phyloP scores from a whole-genome alignment of 1,140 invertebrate species.

The Hormaphis cornu region DNA sequence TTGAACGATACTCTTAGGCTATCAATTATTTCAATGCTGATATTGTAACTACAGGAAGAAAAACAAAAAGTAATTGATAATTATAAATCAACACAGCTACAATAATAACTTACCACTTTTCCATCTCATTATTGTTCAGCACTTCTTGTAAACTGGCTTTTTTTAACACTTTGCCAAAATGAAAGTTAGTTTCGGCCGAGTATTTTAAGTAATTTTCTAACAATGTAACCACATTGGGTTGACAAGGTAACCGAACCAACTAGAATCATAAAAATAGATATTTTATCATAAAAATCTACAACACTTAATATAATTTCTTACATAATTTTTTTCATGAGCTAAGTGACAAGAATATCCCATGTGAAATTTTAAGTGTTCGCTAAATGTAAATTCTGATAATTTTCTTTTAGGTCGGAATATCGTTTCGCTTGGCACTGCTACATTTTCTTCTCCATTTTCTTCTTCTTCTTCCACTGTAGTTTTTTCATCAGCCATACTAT shows the following conservation, averaged over 20 bases:
- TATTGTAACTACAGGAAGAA: background rate
- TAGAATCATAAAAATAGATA: background rate
- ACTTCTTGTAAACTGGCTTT: background rate
- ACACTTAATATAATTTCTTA: background rate
- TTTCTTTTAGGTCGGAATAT: conserved; percentile 10
- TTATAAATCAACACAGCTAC: background rate
- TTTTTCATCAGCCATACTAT: no score
- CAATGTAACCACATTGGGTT: conserved; percentile 22
- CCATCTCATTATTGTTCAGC: background rate
- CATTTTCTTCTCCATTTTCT: background rate
- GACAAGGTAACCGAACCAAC: conserved; percentile 18
- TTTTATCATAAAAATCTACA: background rate
- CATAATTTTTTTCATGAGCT: conserved; percentile 3
- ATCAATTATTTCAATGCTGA: conserved; percentile 21
- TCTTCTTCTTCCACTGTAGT: conserved; percentile 8
- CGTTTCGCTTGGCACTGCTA: conserved; percentile 2
- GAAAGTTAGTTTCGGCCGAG: conserved; percentile 4
- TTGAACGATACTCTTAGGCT: conserved; percentile 13
- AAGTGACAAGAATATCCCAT: conserved; percentile 9
- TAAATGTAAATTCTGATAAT: conserved; percentile 5
- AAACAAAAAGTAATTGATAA: background rate
- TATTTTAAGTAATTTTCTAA: conserved; percentile 15
- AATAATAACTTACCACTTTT: conserved; percentile 13
- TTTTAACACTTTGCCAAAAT: background rate
- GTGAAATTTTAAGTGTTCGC: conserved; percentile 12